Percentiles rank a stretch among this genome's conserved stretches.
phyloP scores from a whole-genome alignment of 2,888 invertebrate genomes.

The Euphydryas editha region DNA sequence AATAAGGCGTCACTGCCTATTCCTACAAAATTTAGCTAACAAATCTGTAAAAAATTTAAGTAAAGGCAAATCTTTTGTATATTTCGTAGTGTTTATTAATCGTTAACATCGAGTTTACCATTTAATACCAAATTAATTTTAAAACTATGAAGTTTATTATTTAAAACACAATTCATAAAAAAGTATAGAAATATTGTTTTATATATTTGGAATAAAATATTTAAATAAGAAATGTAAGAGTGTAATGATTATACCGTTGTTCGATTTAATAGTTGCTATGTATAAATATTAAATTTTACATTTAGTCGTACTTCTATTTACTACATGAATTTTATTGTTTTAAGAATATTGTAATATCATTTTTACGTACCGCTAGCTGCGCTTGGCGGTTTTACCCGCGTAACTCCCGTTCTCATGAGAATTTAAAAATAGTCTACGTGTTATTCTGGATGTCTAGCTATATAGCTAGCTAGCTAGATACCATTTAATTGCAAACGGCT shows the following conservation, averaged over 20 bases:
- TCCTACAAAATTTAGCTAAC: constrained; percentile 22
- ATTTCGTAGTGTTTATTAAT: constrained; percentile 3
- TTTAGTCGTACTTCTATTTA: not conserved
- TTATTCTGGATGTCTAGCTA: too few species aligned
- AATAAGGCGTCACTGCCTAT: constrained; percentile 4
- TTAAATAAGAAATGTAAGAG: not conserved
- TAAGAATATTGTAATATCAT: not conserved
- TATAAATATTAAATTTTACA: not conserved
- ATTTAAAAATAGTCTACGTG: too few species aligned
- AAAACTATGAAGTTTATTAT: not conserved
- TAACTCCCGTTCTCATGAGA: too few species aligned
- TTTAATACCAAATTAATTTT: not conserved
- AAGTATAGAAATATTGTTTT: too few species aligned
- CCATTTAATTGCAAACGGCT: too few species aligned
- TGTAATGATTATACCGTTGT: not conserved
- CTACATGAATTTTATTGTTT: not conserved
- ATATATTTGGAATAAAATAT: too few species aligned
- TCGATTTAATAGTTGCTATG: not conserved
- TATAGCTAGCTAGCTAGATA: too few species aligned
- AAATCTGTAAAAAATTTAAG: constrained; percentile 9
- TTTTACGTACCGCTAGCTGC: not conserved
- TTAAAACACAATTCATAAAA: too few species aligned
- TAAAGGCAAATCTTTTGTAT: constrained; percentile 15
- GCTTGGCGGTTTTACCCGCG: too few species aligned
- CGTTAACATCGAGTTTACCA: constrained; percentile 15